phyloP scores from a whole-genome alignment of 2,888 invertebrate genomes.

The Xestoiulus laeticollis region DNA sequence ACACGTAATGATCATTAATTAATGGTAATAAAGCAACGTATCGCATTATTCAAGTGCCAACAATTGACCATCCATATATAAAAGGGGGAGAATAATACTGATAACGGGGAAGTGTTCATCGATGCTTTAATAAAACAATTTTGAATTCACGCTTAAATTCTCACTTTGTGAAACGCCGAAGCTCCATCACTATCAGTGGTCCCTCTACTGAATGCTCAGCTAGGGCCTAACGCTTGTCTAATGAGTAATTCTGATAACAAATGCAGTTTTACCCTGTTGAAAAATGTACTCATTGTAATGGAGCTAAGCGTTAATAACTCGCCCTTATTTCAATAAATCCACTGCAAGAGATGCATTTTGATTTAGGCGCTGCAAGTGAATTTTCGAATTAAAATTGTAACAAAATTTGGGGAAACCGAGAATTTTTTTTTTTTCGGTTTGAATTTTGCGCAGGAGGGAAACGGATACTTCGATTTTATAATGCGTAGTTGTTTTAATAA shows the following conservation, averaged over 20 bases:
- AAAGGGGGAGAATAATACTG: conserved; percentile 1
- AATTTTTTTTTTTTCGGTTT: not conserved
- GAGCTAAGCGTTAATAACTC: not conserved
- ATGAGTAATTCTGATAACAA: conserved; percentile 25
- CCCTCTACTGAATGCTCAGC: not conserved
- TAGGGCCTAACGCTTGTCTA: not conserved
- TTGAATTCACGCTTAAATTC: conserved; percentile 39
- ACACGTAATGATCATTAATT: conserved; percentile 40
- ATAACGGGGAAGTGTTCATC: conserved; percentile 41
- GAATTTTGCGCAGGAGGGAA: not conserved
- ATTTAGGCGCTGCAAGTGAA: not conserved
- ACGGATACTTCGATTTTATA: conserved; percentile 66
- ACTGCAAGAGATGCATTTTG: not conserved
- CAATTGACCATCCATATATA: conserved; percentile 18
- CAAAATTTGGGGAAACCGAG: not conserved
- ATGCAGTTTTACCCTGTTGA: conserved; percentile 3
- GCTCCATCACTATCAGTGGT: conserved; percentile 9
- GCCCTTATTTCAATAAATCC: not conserved
- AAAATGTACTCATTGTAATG: not conserved
- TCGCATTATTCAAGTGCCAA: conserved; percentile 24
- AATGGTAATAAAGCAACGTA: conserved; percentile 10
- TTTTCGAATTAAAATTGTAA: not conserved
- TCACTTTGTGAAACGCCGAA: conserved; percentile 17
- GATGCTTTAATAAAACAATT: conserved; percentile 39
- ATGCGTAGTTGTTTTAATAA: conserved; percentile 69